Evolutionary conservation across 1,140 invertebrate genomes (phyloP).

Genomic region (Drosophila bipectinata): DNA sequence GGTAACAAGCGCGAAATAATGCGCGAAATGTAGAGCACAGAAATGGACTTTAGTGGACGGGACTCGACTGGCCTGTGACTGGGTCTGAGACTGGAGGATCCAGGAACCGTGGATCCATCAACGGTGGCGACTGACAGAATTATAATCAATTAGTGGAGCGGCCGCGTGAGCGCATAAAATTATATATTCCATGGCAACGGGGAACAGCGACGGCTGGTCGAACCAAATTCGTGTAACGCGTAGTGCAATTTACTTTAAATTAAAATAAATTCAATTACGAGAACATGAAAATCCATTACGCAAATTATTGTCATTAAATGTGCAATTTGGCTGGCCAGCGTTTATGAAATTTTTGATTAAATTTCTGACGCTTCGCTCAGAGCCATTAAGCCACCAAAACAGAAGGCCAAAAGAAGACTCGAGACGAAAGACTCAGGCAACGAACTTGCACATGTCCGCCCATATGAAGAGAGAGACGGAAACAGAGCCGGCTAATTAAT

Average conservation of each 20-base stretch:
- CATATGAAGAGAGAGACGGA: conserved; percentile 8
- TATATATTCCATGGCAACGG: conserved; percentile 44
- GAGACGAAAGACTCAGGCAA: conserved; percentile 74
- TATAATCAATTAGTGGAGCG: conserved; percentile 83
- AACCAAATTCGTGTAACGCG: conserved; percentile 42
- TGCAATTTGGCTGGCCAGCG: conserved; percentile 66
- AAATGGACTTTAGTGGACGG: conserved; percentile 9
- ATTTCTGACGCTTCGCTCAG: conserved; percentile 65
- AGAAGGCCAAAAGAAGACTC: conserved; percentile 6
- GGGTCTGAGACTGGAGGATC: not conserved
- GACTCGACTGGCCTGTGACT: conserved; percentile 12
- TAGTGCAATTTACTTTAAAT: conserved; percentile 79
- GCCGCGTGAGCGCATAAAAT: conserved; percentile 82
- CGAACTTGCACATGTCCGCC: conserved; percentile 52
- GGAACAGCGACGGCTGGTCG: conserved; percentile 2
- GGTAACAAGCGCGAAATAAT: conserved; percentile 79
- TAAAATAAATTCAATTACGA: conserved; percentile 83
- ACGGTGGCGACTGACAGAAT: conserved; percentile 82
- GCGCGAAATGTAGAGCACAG: conserved; percentile 75
- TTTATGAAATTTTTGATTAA: conserved; percentile 78
- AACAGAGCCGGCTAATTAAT: conserved; percentile 61
- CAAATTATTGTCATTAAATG: conserved; percentile 81
- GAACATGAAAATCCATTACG: conserved; percentile 82
- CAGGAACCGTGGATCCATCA: conserved; percentile 6
- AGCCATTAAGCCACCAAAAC: conserved; percentile 25